phyloP scores from a whole-genome alignment of 2,113 vertebrate species.

The Pterocles gutturalis region DNA sequence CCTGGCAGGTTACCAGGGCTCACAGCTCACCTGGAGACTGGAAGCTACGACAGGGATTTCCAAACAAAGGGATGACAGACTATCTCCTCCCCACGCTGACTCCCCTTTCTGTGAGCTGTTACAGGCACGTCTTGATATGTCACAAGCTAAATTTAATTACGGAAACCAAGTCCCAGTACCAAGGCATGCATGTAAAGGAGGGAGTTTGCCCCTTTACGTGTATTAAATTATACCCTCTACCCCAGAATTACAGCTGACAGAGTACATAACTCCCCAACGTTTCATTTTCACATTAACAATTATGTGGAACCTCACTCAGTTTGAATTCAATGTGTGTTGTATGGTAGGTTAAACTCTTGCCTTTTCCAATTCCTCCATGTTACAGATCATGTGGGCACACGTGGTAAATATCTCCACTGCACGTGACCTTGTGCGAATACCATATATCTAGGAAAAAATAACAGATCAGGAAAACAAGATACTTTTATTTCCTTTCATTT shows the following conservation, averaged over 20 bases:
- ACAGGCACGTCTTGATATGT: neutral
- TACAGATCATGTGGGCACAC: slow-evolving; percentile 97
- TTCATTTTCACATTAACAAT: neutral
- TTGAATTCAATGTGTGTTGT: neutral
- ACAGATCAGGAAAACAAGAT: neutral
- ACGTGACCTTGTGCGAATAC: slow-evolving; percentile 93
- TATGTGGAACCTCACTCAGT: neutral
- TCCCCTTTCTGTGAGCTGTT: neutral
- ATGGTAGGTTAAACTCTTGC: slow-evolving; percentile 66
- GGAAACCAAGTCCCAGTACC: neutral
- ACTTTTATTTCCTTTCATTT: neutral
- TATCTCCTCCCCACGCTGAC: neutral
- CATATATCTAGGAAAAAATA: slow-evolving; percentile 84
- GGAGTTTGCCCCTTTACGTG: neutral
- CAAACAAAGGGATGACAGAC: neutral
- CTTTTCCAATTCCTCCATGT: slow-evolving; percentile 98
- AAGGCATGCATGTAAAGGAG: neutral
- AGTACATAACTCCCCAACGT: neutral
- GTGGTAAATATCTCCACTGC: slow-evolving; percentile 99
- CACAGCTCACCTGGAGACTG: neutral
- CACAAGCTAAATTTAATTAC: neutral
- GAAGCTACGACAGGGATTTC: neutral
- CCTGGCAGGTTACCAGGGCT: neutral
- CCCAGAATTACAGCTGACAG: neutral
- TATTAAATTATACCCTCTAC: neutral